Percentiles rank a stretch among this genome's conserved stretches.
Evolutionary conservation across 2,888 invertebrate genomes (phyloP).

Genomic region (Opisthograptis luteolata): DNA sequence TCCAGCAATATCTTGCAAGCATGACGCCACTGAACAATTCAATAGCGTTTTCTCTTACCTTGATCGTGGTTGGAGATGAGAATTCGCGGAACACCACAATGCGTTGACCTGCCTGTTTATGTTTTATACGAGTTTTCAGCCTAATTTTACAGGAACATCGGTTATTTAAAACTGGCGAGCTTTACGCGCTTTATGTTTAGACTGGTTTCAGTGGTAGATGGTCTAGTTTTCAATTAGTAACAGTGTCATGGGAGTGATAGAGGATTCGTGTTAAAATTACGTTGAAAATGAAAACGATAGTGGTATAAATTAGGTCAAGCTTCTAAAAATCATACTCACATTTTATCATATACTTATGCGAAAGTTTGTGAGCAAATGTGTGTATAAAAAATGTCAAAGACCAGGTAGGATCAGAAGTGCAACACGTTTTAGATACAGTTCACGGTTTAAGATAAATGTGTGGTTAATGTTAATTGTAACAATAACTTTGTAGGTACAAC

Average conservation of each 20-base stretch:
- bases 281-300: not conserved
- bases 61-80: slow-evolving; percentile 40
- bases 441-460: no score
- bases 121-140: slow-evolving; percentile 46
- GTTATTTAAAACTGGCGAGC: slow-evolving; percentile 40
- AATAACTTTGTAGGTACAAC: no score
- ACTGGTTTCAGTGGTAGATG: slow-evolving; percentile 18
- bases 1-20: no score
- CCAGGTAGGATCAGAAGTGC: no score
- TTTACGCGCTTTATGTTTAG: slow-evolving; percentile 38
- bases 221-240: slow-evolving; percentile 16
- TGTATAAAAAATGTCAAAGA: no score
- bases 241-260: slow-evolving; percentile 3
- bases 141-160: slow-evolving; percentile 43
- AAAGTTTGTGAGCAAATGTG: no score
- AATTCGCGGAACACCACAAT: slow-evolving; percentile 63
- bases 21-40: slow-evolving; percentile 1
- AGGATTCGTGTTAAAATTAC: not conserved
- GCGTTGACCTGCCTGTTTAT: slow-evolving; percentile 71
- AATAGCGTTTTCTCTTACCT: slow-evolving; percentile 30
- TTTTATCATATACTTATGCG: no score
- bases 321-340: no score
- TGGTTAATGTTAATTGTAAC: no score
- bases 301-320: slow-evolving; percentile 1
- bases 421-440: no score